These are phyloP conservation scores for Amphiduros pacificus DNA, from an alignment of 2,888 invertebrate species.

Conservation along the genomic window DNA sequence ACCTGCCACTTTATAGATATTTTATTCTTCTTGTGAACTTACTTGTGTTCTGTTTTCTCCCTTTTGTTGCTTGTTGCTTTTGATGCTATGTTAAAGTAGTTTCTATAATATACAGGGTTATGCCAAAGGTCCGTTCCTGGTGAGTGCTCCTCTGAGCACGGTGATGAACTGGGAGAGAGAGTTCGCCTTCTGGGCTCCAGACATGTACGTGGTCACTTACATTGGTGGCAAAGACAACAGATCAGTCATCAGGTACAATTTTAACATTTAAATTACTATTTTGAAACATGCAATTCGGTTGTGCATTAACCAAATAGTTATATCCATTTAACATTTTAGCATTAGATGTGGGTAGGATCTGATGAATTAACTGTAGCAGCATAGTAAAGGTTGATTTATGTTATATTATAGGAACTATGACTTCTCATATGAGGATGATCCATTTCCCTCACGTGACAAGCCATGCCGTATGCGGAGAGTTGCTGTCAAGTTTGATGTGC, in stretches of 20 bases:
- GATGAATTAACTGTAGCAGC: too few relatives aligned
- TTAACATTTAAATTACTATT: too few relatives aligned
- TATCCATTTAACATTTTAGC: too few relatives aligned
- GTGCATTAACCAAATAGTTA: too few relatives aligned
- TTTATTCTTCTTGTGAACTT: too few relatives aligned
- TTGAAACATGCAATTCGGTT: too few relatives aligned
- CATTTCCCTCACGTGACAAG: constrained; percentile 16
- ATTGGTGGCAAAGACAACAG: constrained; percentile 30
- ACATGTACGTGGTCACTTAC: constrained; percentile 35
- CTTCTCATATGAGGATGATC: constrained; percentile 30
- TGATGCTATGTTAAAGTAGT: too few relatives aligned
- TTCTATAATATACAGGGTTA: constrained; percentile 25
- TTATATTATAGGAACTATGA: constrained; percentile 30
- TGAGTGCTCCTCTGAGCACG: constrained; percentile 33
- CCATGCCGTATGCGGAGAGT: constrained; percentile 21
- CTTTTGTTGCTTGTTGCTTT: too few relatives aligned
- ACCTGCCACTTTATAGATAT: background rate
- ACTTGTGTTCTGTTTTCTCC: too few relatives aligned
- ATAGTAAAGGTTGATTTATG: too few relatives aligned
- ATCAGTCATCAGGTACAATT: background rate
- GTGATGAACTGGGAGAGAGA: constrained; percentile 37
- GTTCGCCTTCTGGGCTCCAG: constrained; percentile 37
- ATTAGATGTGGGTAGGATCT: too few relatives aligned
- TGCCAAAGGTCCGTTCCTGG: constrained; percentile 30
- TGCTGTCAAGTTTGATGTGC: constrained; percentile 34